These are phyloP conservation scores for Schizothorax lantsangensis DNA, from an alignment of 2,797 vertebrate genomes.

Conservation along the genomic window DNA sequence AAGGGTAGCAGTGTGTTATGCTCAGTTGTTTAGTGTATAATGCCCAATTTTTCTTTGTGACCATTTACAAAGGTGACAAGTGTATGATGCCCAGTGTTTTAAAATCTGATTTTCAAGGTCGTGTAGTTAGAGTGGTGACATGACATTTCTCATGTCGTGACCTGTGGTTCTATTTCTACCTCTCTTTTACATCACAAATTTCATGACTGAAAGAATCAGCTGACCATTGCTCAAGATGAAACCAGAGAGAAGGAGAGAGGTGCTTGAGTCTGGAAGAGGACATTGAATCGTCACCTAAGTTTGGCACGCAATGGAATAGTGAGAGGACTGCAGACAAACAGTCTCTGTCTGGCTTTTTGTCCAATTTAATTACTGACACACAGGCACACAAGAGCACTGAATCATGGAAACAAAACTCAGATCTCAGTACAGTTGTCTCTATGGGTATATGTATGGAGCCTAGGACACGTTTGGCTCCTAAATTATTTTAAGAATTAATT, in stretches of 20 bases:
- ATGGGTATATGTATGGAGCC: neutral
- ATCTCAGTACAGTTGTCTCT: neutral
- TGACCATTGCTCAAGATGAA: neutral
- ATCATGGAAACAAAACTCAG: constrained; percentile 61
- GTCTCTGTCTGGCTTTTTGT: constrained; percentile 46
- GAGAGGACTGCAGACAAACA: constrained; percentile 46
- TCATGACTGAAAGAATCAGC: constrained; percentile 10
- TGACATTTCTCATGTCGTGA: constrained; percentile 4
- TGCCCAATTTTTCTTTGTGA: neutral
- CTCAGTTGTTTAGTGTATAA: neutral
- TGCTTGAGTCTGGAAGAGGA: neutral
- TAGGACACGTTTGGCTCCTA: neutral
- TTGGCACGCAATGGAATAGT: constrained; percentile 2
- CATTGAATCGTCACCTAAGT: neutral
- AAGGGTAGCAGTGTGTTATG: neutral
- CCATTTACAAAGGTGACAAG: neutral
- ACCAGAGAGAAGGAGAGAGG: neutral
- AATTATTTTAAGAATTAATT: neutral
- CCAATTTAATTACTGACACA: constrained; percentile 48
- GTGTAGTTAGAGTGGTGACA: neutral
- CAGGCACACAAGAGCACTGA: constrained; percentile 59
- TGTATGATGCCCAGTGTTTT: neutral
- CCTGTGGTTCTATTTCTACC: neutral
- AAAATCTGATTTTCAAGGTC: neutral
- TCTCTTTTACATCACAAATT: neutral